Conservation (phyloP, 1,140 invertebrate genomes). For the Drosophila tristis region DNA sequence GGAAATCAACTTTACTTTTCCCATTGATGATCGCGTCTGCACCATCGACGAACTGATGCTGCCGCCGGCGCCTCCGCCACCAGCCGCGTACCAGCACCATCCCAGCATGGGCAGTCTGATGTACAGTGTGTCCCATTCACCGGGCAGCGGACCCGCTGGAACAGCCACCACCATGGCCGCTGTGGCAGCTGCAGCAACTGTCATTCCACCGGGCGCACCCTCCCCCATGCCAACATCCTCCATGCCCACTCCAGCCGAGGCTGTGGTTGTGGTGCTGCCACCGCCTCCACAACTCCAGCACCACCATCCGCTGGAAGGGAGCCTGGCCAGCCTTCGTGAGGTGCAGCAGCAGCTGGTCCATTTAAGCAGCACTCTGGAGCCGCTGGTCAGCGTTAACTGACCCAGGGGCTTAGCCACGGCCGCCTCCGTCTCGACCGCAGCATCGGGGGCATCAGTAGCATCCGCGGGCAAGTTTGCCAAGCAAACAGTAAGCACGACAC, state of each 20-base stretch:
- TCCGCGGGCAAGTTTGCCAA: slow-evolving; percentile 55
- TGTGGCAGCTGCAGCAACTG: slow-evolving; percentile 75
- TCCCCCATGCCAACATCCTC: slow-evolving; percentile 46
- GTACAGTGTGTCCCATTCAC: slow-evolving; percentile 64
- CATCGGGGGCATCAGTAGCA: slow-evolving; percentile 44
- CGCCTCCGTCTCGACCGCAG: slow-evolving; percentile 13
- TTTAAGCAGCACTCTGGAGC: slow-evolving; percentile 78
- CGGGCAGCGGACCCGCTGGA: slow-evolving; percentile 32
- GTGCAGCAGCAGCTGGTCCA: slow-evolving; percentile 77
- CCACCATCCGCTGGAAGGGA: slow-evolving; percentile 46
- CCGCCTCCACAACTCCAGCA: slow-evolving; percentile 29
- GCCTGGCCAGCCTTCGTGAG: slow-evolving; percentile 65
- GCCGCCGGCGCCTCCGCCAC: slow-evolving; percentile 70
- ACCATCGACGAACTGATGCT: slow-evolving; percentile 81
- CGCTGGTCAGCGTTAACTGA: slow-evolving; percentile 83
- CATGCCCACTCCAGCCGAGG: slow-evolving; percentile 51
- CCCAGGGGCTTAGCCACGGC: slow-evolving; percentile 59
- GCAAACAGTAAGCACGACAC: slow-evolving; percentile 66
- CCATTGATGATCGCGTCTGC: slow-evolving; percentile 83
- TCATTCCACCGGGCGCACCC: slow-evolving; percentile 75
- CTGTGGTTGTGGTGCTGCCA: slow-evolving; percentile 77
- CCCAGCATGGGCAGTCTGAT: slow-evolving; percentile 70
- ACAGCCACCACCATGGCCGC: slow-evolving; percentile 70
- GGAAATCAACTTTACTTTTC: slow-evolving; percentile 84
- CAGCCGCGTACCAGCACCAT: slow-evolving; percentile 33